Evolutionary conservation across 2,888 invertebrate genomes (phyloP), one percentile per base, ranked within the genome.

Genomic region (Thymelicus lineola): DNA sequence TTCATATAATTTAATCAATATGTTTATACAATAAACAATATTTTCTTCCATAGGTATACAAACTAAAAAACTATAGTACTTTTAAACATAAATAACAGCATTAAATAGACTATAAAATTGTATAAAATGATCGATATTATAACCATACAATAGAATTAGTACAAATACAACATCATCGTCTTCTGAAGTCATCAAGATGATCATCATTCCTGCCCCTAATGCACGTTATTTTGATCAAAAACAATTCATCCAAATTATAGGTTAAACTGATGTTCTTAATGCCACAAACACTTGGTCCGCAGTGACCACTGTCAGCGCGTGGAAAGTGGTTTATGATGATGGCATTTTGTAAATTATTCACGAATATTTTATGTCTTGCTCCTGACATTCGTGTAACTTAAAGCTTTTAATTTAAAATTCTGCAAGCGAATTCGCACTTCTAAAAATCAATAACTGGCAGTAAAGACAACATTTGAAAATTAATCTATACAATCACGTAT

Each of bases 371-470:
- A 17, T 7, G 15, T 50, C 17, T 50, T 15, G 7, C 7, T 6
- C 9, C 48, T 50, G 48, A 50, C 48, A 17, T 50, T 50, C 48
- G 17, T 50, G 7, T 15, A 48, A 7, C 15, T 50, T 15, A 50
- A 50, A 15, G 7, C 15, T n/a, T 48, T n/a, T 15, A n/a, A 6
- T 7, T 50, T 45, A 14, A n/a, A 45, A 45, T 45, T 50, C 17
- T 46, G 66, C 17, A 55, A n/a, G 20, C 45, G 35, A 45, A 65
- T 58, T 36, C 36, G 59, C 59, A 59, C 59, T 66, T 50, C 50
- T 66, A 66, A 66, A 65, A 48, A 17, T n/a, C 14, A 36, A 53
- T 53, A 48, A 62, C 48, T 62, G 36, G 66, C 57, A 58, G 4
- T 28, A 0, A 28, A 28, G 28, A 2, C 28, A 28, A 28, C 3